These are phyloP conservation scores for Drosophila obscura DNA, from an alignment of 1,140 invertebrate species.

Conservation along the genomic window DNA sequence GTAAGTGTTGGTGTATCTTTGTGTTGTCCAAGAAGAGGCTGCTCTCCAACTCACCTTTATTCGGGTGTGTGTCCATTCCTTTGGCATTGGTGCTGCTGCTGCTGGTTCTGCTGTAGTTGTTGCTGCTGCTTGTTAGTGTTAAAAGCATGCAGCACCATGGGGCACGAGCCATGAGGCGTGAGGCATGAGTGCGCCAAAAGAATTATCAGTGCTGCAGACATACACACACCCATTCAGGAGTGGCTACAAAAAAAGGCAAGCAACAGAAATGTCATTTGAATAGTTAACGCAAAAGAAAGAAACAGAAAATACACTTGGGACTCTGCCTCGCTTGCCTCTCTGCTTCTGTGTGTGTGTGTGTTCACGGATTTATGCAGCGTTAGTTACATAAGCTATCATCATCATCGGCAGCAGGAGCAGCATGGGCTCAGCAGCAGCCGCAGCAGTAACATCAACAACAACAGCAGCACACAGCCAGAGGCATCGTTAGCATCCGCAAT, in stretches of 20 bases:
- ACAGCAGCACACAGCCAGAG: slow-evolving; percentile 43
- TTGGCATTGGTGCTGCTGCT: slow-evolving; percentile 13
- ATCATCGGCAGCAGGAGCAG: slow-evolving; percentile 54
- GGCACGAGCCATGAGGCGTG: slow-evolving; percentile 9
- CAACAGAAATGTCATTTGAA: slow-evolving; percentile 55
- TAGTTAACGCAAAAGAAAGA: slow-evolving; percentile 49
- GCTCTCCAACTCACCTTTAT: neutral
- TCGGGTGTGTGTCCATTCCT: slow-evolving; percentile 32
- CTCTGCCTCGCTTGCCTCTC: slow-evolving; percentile 4
- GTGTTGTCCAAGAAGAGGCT: neutral
- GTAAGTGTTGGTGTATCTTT: slow-evolving; percentile 20
- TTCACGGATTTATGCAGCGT: slow-evolving; percentile 78
- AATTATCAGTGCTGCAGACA: slow-evolving; percentile 41
- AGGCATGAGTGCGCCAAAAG: slow-evolving; percentile 36
- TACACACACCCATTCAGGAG: slow-evolving; percentile 10
- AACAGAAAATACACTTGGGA: slow-evolving; percentile 26
- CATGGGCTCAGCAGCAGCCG: neutral
- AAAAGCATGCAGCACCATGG: slow-evolving; percentile 28
- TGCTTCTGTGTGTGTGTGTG: slow-evolving; percentile 17
- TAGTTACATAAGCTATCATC: slow-evolving; percentile 80
- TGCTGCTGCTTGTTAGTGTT: slow-evolving; percentile 60
- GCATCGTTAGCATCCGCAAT: slow-evolving; percentile 39
- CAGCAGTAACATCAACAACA: slow-evolving; percentile 15
- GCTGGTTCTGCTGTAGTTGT: slow-evolving; percentile 32
- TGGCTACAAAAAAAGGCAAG: slow-evolving; percentile 12